Evolutionary conservation across 2,113 vertebrate genomes (phyloP), one percentile per base, ranked within the genome.

Genomic region (Daboia siamensis): DNA sequence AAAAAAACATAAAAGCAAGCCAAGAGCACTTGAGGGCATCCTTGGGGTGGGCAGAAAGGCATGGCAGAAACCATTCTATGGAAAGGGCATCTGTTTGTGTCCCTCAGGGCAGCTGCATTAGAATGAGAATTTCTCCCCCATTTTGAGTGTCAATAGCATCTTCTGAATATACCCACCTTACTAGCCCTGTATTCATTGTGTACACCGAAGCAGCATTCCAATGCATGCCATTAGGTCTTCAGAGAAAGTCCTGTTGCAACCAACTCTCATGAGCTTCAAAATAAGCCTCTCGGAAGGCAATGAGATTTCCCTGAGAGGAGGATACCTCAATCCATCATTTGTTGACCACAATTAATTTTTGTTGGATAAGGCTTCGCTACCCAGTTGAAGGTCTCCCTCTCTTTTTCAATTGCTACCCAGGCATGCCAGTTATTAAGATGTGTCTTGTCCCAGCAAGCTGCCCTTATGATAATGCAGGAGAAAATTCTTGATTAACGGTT

Each of bases 391-490:
- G 23, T 3, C 2, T 94, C 69, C 86, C 0, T 0, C 23, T 26
- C 52, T 23, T 39, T 55, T 92, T 59, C 48, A 96, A 6, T 51
- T 91, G 39, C 12, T 55, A 48, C 0, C 7, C 55, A 89, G 90
- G 90, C 85, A 93, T 59, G 39, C 33, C 84, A 87, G 91, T 95
- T 92, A 90, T 95, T 95, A 55, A 94, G 52, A 51, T 21, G 90
- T 92, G 57, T 57, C 33, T 93, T 89, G 33, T 74, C 64, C n/a
- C 10, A 13, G 80, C 52, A 91, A 93, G 88, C 56, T 2, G 15
- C 33, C 13, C 1, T 94, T 88, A 5, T 59, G 91, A 94, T 59
- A 91, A 88, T 52, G 55, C 86, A 48, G 86, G 88, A 93, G 93
- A 91, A 87, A 57, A 33, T 3, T 7, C n/a, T 46, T 85, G 93